Evolutionary conservation across 2,113 vertebrate species (phyloP).

Genomic region (Sinosuthora webbiana): DNA sequence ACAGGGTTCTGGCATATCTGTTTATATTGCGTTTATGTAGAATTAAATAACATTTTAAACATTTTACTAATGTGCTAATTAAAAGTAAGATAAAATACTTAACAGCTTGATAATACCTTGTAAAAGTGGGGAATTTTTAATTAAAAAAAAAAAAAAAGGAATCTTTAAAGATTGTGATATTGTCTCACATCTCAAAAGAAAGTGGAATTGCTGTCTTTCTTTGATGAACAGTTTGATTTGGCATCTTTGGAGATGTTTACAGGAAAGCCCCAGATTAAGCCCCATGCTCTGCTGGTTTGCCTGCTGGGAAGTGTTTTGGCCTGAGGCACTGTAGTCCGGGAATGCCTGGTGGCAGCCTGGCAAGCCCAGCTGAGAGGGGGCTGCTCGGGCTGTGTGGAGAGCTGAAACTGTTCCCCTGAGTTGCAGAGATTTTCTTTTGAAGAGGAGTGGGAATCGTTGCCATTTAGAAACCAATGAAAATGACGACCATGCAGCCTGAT

Average conservation of each 20-base stretch:
- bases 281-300: neutral
- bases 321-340: rapidly evolving
- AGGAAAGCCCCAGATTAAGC: neutral
- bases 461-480: neutral
- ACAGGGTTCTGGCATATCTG: neutral
- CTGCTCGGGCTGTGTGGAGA: neutral
- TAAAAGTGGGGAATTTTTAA: neutral
- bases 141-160: neutral
- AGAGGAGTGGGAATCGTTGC: neutral
- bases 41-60: neutral
- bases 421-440: neutral
- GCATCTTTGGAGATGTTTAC: neutral
- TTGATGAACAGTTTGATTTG: neutral
- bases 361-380: neutral
- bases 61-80: neutral
- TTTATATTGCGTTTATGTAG: neutral
- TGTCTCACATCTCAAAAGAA: neutral
- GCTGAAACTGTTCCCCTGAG: neutral
- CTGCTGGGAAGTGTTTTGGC: neutral
- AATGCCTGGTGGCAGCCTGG: neutral
- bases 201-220: neutral
- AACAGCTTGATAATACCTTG: neutral
- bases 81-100: neutral
- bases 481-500: neutral
- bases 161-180: neutral